phyloP scores from a whole-genome alignment of 2,797 vertebrate species.

The Phalanger gymnotis region DNA sequence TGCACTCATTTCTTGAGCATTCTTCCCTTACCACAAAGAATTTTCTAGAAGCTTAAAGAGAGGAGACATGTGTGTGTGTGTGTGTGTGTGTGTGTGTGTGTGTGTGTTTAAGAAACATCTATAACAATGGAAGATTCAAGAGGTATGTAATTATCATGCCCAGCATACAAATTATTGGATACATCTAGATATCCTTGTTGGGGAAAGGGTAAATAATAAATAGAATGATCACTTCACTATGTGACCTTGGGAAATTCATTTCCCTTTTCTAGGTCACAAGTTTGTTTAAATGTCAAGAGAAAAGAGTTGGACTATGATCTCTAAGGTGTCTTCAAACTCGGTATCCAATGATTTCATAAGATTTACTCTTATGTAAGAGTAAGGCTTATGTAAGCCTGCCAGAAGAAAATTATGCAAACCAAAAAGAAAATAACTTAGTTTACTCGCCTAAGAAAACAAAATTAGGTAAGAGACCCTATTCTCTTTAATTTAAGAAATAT shows the following conservation, averaged over 20 bases:
- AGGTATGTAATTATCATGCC: slow-evolving; percentile 27
- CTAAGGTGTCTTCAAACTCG: neutral
- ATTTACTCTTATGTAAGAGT: no score
- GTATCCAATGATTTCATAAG: neutral
- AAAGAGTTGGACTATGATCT: neutral
- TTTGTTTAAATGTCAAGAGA: neutral
- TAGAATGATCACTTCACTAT: slow-evolving; percentile 21
- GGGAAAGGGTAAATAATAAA: neutral
- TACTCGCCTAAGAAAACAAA: neutral
- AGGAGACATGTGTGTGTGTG: neutral
- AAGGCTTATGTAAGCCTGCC: no score
- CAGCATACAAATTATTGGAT: slow-evolving; percentile 44
- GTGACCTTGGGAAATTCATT: no score
- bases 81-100: no score
- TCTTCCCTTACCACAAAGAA: neutral
- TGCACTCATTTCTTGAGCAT: neutral
- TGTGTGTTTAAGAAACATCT: slow-evolving; percentile 23
- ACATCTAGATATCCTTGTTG: slow-evolving; percentile 20
- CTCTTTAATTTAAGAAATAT: neutral
- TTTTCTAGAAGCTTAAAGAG: neutral
- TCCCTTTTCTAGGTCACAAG: no score
- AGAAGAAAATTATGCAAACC: neutral
- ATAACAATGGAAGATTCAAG: slow-evolving; percentile 61
- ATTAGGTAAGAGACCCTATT: neutral
- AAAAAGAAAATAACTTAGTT: neutral